Evolutionary conservation across 2,113 vertebrate species (phyloP), one percentile per base, ranked within the genome.

Genomic region (Myrmecobius fasciatus): DNA sequence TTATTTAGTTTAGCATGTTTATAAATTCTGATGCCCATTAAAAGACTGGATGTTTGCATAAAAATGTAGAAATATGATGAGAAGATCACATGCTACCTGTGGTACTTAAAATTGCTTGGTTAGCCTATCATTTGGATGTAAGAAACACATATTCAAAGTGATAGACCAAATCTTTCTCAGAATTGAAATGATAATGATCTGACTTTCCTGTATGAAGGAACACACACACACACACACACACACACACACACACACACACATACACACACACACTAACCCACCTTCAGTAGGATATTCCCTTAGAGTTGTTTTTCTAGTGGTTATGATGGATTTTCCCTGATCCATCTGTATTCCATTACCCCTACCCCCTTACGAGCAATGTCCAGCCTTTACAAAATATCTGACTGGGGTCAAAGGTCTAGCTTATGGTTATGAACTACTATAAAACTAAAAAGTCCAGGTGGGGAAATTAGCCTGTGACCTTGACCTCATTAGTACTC

Each of bases 401-500:
- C 36, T n/a, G 60, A 5, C 36, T 20, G 17, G 17, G 36, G 60
- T n/a, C 36, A 75, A n/a, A 14, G 36, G 14, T 7, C 14, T 36
- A n/a, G 36, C 3, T 10, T 83, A 31, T 54, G 28, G 6, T 8
- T 90, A 24, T 25, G 43, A 93, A 49, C 52, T 24, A 91, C 1
- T 25, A 6, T 93, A 43, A 25, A 20, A 53, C 83, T 95, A 92
- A 89, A 43, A 92, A 53, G 52, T 92, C n/a, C 83, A 60, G 51
- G n/a, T 0, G 89, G 17, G 90, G 24, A 90, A n/a, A 14, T n/a
- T 67, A 36, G 12, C 52, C 93, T 24, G 91, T 48, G 67, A 53
- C 1, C 28, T 36, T 26, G 51, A 47, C 31, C 49, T 52, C 49
- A 47, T 95, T 89, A 54, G 47, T 48, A n/a, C n/a, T 43, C 3